Conservation (phyloP, 2,113 vertebrate genomes). For the Pachypanchax playfairii region DNA sequence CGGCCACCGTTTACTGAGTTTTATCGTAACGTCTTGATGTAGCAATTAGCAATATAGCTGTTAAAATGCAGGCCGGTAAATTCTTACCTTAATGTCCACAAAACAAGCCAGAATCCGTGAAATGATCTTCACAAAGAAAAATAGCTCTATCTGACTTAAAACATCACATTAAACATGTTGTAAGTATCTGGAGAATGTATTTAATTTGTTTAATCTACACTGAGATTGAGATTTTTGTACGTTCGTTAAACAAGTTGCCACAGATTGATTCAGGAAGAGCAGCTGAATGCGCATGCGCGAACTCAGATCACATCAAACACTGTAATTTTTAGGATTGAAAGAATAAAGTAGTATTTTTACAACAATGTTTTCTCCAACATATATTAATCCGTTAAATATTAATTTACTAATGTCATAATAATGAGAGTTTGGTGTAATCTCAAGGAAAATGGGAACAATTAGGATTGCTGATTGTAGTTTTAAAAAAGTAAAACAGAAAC, state of each 20-base stretch:
- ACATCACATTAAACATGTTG: neutral
- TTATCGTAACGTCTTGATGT: slow-evolving; percentile 4
- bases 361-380: neutral
- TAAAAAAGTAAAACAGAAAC: too few relatives aligned
- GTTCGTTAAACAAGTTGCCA: slow-evolving; percentile 48
- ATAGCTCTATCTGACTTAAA: neutral
- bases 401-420: neutral
- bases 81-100: slow-evolving; percentile 49
- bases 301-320: neutral
- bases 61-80: neutral
- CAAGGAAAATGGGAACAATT: neutral
- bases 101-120: slow-evolving; percentile 31
- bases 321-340: neutral
- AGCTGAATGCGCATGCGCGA: slow-evolving; percentile 64
- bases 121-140: slow-evolving; percentile 4
- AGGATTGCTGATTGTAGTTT: too few relatives aligned
- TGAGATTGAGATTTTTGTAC: slow-evolving; percentile 4
- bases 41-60: slow-evolving; percentile 35
- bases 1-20: neutral
- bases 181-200: neutral
- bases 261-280: slow-evolving; percentile 64
- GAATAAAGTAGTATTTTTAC: neutral
- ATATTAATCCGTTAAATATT: neutral
- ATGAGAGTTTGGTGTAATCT: neutral
- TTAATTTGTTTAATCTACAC: neutral